phyloP scores from a whole-genome alignment of 1,140 invertebrate genomes.

The Bombus polaris region DNA sequence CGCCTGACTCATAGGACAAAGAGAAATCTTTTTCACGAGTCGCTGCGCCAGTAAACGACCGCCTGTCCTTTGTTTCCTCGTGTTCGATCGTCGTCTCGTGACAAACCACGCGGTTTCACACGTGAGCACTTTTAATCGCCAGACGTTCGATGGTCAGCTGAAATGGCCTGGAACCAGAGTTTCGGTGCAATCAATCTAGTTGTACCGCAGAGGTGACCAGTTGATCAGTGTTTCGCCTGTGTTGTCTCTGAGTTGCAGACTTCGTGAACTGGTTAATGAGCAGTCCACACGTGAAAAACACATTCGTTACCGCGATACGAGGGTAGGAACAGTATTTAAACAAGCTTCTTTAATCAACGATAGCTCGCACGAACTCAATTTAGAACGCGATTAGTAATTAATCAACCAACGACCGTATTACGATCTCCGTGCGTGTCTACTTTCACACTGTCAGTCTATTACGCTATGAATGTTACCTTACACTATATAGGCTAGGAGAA shows the following conservation, averaged over 20 bases:
- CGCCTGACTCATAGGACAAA: too few species aligned
- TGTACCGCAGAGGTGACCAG: neutral
- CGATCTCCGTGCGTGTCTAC: too few species aligned
- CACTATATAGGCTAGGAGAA: neutral
- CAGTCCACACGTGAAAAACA: neutral
- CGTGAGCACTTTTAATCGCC: neutral
- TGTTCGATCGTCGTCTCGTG: neutral
- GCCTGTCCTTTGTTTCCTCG: neutral
- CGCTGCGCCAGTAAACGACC: neutral
- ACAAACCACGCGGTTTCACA: neutral
- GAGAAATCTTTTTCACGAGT: slow-evolving; percentile 1
- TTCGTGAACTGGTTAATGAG: slow-evolving; percentile 38
- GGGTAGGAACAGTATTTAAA: slow-evolving; percentile 17
- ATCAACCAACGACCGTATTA: neutral
- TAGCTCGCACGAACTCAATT: neutral
- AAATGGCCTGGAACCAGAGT: slow-evolving; percentile 4
- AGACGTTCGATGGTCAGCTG: neutral
- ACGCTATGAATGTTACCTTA: too few species aligned
- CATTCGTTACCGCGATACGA: neutral
- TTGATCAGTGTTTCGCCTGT: neutral
- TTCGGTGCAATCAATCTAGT: slow-evolving; percentile 9
- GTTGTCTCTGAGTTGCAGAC: too few species aligned
- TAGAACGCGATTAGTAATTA: slow-evolving; percentile 1
- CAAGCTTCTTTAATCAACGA: slow-evolving; percentile 44
- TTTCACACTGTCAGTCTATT: too few species aligned